Evolutionary conservation across 2,888 invertebrate species (phyloP), one percentile per base, ranked within the genome.

Genomic region (Apodemia duryi): DNA sequence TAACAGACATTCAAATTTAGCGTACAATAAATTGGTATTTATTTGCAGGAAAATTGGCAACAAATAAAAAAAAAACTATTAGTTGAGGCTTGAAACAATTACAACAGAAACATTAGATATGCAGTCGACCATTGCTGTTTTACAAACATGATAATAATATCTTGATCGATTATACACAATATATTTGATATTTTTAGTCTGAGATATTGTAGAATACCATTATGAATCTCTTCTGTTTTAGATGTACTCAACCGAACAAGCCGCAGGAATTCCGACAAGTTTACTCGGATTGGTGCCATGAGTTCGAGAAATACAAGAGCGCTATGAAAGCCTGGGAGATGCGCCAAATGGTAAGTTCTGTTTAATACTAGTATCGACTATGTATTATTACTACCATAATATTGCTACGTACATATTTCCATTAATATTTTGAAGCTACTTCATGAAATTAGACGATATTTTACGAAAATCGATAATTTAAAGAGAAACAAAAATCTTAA

Each of bases 261-360:
- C 87, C 93, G 7, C 91, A 93, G 68, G 93, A 93, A 73, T 93
- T 93, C 77, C 93, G 93, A 79, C 92, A 93, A 76, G 93, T 94
- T 68, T 95, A 95, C 80, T 93, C 94, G 7, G 95, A 95, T 76
- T 95, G 95, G 95, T 95, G 95, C 78, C 93, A 94, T 74, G 94
- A 95, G 83, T 95, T 95, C 77, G 94, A 95, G 79, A 93, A 94
- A 77, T 95, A 95, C 84, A 95, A 95, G 82, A 92, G 87, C 74
- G 94, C 94, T 49, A 94, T 94, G 93, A 93, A 94, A 73, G 92
- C 91, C 67, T 94, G 94, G 94, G 93, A 94, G 79, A 86, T 91
- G 49, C 87, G 92, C 72, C 94, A 94, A 90, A 90, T 93, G 88
- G 94, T 94, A 81, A 87, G 88, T 65, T 63, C 11, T 64, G 21